Evolutionary conservation across 2,888 invertebrate species (phyloP).

Genomic region (Cremastinae sp.): DNA sequence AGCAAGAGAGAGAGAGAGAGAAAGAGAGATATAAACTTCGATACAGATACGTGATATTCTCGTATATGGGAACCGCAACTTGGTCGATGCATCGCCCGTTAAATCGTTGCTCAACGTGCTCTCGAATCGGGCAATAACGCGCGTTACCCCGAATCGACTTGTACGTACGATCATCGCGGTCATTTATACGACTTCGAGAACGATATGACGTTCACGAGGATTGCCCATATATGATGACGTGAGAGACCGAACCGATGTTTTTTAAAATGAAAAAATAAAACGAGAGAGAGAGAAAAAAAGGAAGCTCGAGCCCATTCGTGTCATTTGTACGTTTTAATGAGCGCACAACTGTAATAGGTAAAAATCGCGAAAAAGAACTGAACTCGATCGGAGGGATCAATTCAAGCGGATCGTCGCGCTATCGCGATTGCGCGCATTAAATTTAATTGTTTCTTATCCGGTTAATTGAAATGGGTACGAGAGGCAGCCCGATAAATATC

Average conservation of each 20-base stretch:
- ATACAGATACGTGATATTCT: constrained; percentile 31
- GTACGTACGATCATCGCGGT: constrained; percentile 19
- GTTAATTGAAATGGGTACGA: background rate
- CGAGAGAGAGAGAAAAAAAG: too few relatives aligned
- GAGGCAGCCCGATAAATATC: background rate
- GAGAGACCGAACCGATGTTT: constrained; percentile 20
- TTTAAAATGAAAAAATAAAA: constrained; percentile 24
- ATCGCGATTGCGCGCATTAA: too few relatives aligned
- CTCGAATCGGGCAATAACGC: constrained; percentile 43
- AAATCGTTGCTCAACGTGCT: constrained; percentile 52
- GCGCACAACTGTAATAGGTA: too few relatives aligned
- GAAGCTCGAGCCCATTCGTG: too few relatives aligned
- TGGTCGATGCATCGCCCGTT: constrained; percentile 42
- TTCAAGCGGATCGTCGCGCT: too few relatives aligned
- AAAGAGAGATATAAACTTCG: constrained; percentile 11
- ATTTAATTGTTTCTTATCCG: background rate
- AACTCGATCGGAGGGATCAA: too few relatives aligned
- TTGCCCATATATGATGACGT: constrained; percentile 34
- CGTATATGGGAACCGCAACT: constrained; percentile 44
- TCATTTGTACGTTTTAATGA: too few relatives aligned
- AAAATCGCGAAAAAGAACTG: too few relatives aligned
- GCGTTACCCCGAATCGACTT: constrained; percentile 39
- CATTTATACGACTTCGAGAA: constrained; percentile 7
- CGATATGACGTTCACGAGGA: constrained; percentile 37
- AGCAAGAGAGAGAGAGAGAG: too few relatives aligned